Conservation (phyloP, 2,888 invertebrate species). For the Acleris holmiana region DNA sequence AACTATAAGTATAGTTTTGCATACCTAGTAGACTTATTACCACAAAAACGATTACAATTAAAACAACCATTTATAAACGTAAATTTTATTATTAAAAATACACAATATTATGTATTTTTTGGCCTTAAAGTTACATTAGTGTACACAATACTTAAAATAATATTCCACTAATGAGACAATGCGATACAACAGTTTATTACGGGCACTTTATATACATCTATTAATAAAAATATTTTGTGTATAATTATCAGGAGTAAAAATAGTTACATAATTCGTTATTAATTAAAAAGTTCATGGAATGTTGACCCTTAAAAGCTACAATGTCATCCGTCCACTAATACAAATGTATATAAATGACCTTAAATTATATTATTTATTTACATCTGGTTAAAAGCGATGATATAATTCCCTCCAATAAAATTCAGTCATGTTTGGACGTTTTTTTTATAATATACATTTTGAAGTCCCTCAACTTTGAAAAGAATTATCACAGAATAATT, state of each 20-base stretch:
- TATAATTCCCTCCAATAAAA: constrained; percentile 48
- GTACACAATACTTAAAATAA: constrained; percentile 71
- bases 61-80: constrained; percentile 66
- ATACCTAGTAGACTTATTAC: not conserved
- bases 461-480: constrained; percentile 79
- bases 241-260: constrained; percentile 58
- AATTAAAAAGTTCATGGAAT: constrained; percentile 68
- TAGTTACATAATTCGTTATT: constrained; percentile 50
- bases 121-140: constrained; percentile 81
- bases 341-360: constrained; percentile 42
- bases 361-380: constrained; percentile 44
- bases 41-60: constrained; percentile 6
- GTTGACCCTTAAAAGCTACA: constrained; percentile 65
- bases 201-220: constrained; percentile 66
- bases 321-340: constrained; percentile 63
- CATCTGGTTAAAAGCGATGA: constrained; percentile 49
- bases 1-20: no score
- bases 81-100: constrained; percentile 80
- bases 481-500: constrained; percentile 82
- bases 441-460: constrained; percentile 55
- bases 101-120: constrained; percentile 83
- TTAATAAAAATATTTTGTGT: constrained; percentile 47
- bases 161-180: constrained; percentile 73
- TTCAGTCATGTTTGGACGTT: constrained; percentile 42
- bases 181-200: constrained; percentile 78